Evolutionary conservation across 2,113 vertebrate genomes (phyloP), one percentile per base, ranked within the genome.

Genomic region (Tursiops truncatus): DNA sequence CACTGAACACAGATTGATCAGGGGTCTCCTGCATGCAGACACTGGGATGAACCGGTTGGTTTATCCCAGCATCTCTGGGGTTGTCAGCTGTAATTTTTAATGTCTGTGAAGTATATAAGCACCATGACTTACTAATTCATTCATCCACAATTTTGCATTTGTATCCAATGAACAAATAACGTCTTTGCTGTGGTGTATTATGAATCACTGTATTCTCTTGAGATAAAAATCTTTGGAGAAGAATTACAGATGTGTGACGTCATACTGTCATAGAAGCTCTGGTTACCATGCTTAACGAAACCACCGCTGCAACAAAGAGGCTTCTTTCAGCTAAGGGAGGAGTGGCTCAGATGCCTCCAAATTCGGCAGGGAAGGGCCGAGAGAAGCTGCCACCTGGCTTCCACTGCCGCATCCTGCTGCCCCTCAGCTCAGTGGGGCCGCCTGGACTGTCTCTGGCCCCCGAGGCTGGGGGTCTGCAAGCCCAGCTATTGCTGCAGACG

Each of bases 401-500:
- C 33, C 41, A 12, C 17, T 1, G 8, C 44, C 12, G 0, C 13
- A 44, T 18, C 23, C 80, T 25, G 36, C 38, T 44, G 28, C 47
- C 33, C 58, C 68, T 62, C n/a, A n/a, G 36, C 47, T 28, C 14
- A 4, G 21, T 12, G 33, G n/a, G 58, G 11, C 25, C 1, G 7
- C 36, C 26, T 5, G 2, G 13, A 36, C 56, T 8, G 8, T n/a
- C 56, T 68, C 41, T 41, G 73, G 73, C 26, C 56, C 63, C 60
- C 23, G 20, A 70, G 62, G 91, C 94, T n/a, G 33, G 70, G 92
- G 67, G 58, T 96, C 87, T 0, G 31, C 91, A 89, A 86, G 91
- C 71, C 89, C 95, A 96, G 97, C 96, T 97, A 96, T 79, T 91
- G 87, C 95, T 85, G 76, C 84, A 86, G 93, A 56, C 4, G 83